Base-by-base conservation (phyloP, 2,113 vertebrate species). In the Epinephelus fuscoguttatus region DNA sequence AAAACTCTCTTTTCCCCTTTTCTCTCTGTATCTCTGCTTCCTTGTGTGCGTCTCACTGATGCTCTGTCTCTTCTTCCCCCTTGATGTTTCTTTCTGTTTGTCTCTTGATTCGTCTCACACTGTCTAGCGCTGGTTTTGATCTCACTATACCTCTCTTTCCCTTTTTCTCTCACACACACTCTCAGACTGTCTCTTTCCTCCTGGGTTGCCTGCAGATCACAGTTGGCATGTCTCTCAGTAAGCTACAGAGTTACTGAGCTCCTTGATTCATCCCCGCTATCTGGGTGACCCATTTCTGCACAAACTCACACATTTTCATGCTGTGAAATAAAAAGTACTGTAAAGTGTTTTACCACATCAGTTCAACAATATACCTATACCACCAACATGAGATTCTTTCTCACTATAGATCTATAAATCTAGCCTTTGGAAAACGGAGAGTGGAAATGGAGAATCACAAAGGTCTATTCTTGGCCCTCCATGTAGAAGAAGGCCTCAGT, bases 261-360 rank as follows among this genome's bases (percentile, higher is more conserved):
- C 66, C 88, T 86, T 86, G 80, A 87, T 84, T 91, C 90, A 85
- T 92, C 84, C 5, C 17, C 88, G 78, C 83, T 91, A 92, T 91
- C 75, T 93, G 89, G 89, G 89, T 94, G 93, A 95, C 94, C 93
- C 84, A 94, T 87, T 95, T 95, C 86, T 89, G 84, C 81, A 60
- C 82, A 82, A 75, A 86, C 73, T 72, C 81, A 1, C 80, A 82
- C 55, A 82, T 75, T 85, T 88, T 69, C 81, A 81, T 68, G 73
- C 80, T 60, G 47, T 82, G 80, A 80, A 79, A 67, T 30, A 21
- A 85, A 23, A 85, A 84, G n/a, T 33, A 49, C 62, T 75, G 70
- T 81, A 75, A 81, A 79, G 72, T 60, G 10, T 70, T 76, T 85
- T 67, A 45, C 42, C 52, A 75, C 72, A 64, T 70, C 61, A 62